A percentile compares a stretch with the other conserved stretches of the same genome.
Conservation (phyloP, 2,113 vertebrate genomes). For the Ophiodon elongatus region DNA sequence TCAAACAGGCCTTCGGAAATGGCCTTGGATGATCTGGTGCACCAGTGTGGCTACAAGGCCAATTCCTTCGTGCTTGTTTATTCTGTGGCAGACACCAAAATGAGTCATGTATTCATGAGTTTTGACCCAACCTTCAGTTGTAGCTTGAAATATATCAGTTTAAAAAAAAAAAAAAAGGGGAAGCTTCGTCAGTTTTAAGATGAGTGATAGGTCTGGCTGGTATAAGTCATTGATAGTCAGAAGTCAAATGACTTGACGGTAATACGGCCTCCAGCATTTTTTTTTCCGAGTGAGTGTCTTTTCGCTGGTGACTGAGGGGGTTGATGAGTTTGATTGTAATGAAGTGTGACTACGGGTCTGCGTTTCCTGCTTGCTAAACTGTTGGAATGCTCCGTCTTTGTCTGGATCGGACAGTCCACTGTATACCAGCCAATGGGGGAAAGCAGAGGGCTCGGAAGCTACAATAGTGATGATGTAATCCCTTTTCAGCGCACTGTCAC, state of each 20-base stretch:
- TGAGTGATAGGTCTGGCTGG: constrained; percentile 24
- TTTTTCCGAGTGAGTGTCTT: constrained; percentile 19
- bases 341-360: constrained; percentile 63
- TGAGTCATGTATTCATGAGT: constrained; percentile 33
- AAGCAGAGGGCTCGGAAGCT: constrained; percentile 65
- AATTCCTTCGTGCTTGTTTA: background rate
- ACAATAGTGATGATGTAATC: constrained; percentile 84
- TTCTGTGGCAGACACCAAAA: background rate
- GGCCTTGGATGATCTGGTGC: constrained; percentile 20
- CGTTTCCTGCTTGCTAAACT: constrained; percentile 77
- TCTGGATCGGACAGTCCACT: constrained; percentile 50
- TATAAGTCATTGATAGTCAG: constrained; percentile 69
- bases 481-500: constrained; percentile 67
- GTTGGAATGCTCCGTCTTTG: constrained; percentile 77
- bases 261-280: constrained; percentile 16
- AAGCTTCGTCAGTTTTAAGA: constrained; percentile 22
- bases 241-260: constrained; percentile 62
- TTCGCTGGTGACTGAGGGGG: constrained; percentile 16
- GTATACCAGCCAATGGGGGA: constrained; percentile 55
- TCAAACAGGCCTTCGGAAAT: constrained; percentile 48
- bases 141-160: background rate
- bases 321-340: constrained; percentile 74
- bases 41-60: constrained; percentile 10
- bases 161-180: constrained; percentile 19
- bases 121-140: constrained; percentile 24